Percentiles rank a stretch among this genome's conserved stretches.
Conservation (phyloP, 64 coral and sea anemone species). For the Trachythela sp. region DNA sequence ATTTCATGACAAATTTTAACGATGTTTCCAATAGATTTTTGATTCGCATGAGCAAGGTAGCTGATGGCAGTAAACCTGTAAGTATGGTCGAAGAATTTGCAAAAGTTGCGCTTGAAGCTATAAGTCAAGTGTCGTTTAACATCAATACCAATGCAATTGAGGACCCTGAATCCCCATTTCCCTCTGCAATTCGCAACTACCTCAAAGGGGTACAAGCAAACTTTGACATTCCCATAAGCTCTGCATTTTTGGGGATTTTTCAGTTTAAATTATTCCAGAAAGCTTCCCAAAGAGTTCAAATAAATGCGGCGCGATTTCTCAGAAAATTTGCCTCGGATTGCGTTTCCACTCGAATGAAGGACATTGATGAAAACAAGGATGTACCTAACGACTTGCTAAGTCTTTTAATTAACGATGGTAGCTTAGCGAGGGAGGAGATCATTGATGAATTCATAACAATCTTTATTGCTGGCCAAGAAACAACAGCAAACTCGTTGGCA, state of each 20-base stretch:
- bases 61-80: background rate
- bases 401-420: too few relatives aligned
- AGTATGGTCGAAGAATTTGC: background rate
- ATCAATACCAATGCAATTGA: background rate
- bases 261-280: background rate
- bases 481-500: background rate
- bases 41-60: background rate
- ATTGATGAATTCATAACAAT: too few relatives aligned
- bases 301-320: too few relatives aligned
- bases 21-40: slow-evolving; percentile 1
- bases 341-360: too few relatives aligned
- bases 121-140: too few relatives aligned
- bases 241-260: background rate
- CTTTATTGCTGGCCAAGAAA: background rate
- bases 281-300: too few relatives aligned
- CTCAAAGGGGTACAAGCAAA: too few relatives aligned
- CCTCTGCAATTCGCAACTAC: too few relatives aligned
- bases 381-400: too few relatives aligned
- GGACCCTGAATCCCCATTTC: background rate
- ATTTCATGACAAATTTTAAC: background rate
- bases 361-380: too few relatives aligned
- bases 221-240: background rate
- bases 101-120: background rate
- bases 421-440: background rate
- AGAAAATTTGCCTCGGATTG: too few relatives aligned